Conservation (phyloP, 1,140 invertebrate genomes). For the Trichomalopsis sarcophagae region DNA sequence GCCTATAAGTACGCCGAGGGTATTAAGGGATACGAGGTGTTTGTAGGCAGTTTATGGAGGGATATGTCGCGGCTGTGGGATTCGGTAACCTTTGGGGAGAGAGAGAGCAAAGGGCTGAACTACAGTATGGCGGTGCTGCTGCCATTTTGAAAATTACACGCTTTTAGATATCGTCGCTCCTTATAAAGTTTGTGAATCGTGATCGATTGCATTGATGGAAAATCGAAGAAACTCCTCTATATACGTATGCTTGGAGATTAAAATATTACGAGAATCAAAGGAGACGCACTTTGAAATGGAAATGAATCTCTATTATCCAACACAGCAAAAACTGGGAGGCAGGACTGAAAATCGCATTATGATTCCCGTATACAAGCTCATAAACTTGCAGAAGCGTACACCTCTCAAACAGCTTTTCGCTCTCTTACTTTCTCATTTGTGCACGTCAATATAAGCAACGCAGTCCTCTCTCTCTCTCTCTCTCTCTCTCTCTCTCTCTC, state of each 20-base stretch:
- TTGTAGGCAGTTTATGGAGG: slow-evolving; percentile 8
- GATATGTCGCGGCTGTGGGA: background rate
- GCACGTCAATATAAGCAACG: background rate
- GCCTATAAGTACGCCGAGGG: slow-evolving; percentile 16
- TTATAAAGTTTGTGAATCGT: too few species aligned
- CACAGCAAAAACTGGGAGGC: too few species aligned
- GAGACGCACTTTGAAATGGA: background rate
- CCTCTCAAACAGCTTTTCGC: background rate
- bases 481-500: too few species aligned
- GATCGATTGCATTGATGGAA: too few species aligned
- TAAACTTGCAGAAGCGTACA: background rate
- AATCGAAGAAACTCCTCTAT: background rate
- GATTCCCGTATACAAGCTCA: background rate
- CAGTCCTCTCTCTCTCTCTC: background rate
- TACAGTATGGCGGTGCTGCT: background rate
- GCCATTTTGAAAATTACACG: too few species aligned
- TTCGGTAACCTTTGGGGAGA: background rate
- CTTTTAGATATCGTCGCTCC: too few species aligned
- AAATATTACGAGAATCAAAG: background rate
- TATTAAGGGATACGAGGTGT: slow-evolving; percentile 33
- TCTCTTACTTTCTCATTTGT: background rate
- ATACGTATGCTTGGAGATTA: background rate
- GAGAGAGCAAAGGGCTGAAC: background rate
- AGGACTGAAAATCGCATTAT: background rate
- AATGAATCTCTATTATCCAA: background rate